phyloP scores from a whole-genome alignment of 2,797 vertebrate genomes.

The Mormyrops attenuatus region DNA sequence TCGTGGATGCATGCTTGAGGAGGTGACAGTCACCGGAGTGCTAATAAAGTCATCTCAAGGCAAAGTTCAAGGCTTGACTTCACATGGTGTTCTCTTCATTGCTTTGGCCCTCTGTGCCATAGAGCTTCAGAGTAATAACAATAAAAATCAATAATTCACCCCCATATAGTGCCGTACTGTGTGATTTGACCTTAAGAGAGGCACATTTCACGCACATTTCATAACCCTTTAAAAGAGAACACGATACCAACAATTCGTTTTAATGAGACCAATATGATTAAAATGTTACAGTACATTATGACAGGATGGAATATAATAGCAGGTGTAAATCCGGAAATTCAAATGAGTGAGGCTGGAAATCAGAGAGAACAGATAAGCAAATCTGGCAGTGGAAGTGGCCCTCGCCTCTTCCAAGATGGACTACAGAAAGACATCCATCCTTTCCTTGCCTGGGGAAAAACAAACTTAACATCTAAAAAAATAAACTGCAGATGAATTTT shows the following conservation, averaged over 20 bases:
- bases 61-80: slow-evolving; percentile 58
- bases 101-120: not conserved
- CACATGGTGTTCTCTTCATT: slow-evolving; percentile 11
- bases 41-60: slow-evolving; percentile 46
- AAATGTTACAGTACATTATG: slow-evolving; percentile 4
- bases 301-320: not conserved
- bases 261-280: not conserved
- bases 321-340: not conserved
- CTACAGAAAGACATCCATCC: not conserved
- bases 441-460: not conserved
- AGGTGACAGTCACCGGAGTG: slow-evolving; percentile 48
- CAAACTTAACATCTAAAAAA: not conserved
- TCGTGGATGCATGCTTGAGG: slow-evolving; percentile 41
- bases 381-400: not conserved
- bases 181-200: slow-evolving; percentile 2
- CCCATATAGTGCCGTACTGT: slow-evolving; percentile 31
- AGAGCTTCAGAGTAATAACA: slow-evolving; percentile 16
- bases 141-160: slow-evolving; percentile 36
- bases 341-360: not conserved
- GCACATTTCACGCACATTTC: not conserved
- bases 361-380: not conserved
- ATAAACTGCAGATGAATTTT: not conserved
- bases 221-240: slow-evolving; percentile 12
- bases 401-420: not conserved
- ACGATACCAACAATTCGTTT: not conserved